These are phyloP conservation scores for Pteronura brasiliensis DNA, from an alignment of 2,113 vertebrate species.

Conservation along the genomic window DNA sequence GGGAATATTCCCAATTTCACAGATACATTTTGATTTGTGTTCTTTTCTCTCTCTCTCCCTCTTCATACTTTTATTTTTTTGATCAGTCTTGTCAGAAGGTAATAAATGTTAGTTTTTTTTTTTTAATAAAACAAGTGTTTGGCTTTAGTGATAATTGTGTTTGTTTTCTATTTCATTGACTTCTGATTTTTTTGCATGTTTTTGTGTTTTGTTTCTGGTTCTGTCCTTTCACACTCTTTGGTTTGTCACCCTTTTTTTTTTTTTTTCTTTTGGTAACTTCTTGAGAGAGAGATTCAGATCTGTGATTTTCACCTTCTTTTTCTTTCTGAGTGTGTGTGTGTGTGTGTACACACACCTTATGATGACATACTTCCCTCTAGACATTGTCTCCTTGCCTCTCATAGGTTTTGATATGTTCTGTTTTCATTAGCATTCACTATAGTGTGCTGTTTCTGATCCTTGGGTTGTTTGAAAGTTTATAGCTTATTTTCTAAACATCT, in stretches of 20 bases:
- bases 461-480: not conserved
- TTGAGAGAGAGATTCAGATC: not conserved
- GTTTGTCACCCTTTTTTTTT: not conserved
- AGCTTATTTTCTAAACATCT: not conserved
- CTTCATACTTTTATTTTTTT: not conserved
- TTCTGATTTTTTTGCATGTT: not conserved
- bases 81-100: not conserved
- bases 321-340: no score
- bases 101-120: not conserved
- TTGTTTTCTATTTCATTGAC: not conserved
- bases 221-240: not conserved
- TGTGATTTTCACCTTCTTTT: not conserved
- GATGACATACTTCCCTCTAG: not conserved
- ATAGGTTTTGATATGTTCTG: not conserved
- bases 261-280: not conserved
- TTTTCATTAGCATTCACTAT: not conserved
- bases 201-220: not conserved
- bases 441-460: not conserved
- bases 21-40: not conserved
- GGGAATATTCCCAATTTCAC: not conserved
- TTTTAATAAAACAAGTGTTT: not conserved
- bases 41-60: not conserved
- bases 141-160: not conserved
- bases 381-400: not conserved
- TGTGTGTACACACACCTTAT: no score